phyloP scores from a whole-genome alignment of 2,113 vertebrate species.

The Cynopterus brachyotis region DNA sequence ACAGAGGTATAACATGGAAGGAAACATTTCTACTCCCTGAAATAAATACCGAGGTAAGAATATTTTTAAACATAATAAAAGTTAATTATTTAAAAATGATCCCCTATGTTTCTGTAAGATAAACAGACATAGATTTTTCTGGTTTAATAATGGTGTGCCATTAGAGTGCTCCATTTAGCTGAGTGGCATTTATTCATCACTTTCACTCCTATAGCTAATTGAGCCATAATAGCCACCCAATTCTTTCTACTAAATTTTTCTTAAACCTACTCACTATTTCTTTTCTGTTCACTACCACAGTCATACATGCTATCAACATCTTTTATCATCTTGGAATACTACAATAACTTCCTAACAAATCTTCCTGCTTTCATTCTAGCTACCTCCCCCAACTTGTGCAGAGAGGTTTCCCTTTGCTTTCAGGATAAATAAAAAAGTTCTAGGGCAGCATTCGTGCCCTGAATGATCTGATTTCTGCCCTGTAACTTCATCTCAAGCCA shows the following conservation, averaged over 20 bases:
- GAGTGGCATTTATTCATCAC: not conserved
- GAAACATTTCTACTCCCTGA: not conserved
- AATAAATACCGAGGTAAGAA: not conserved
- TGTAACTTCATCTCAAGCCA: not conserved
- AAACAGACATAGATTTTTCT: not conserved
- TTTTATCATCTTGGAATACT: not conserved
- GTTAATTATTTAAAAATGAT: not conserved
- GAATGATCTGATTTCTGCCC: not conserved
- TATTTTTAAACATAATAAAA: not conserved
- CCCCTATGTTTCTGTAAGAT: not conserved
- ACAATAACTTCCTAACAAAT: fast-evolving
- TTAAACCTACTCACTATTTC: not conserved
- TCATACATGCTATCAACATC: not conserved
- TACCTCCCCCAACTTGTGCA: not conserved
- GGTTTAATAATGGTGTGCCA: not conserved
- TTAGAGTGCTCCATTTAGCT: not conserved
- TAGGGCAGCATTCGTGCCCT: too few species aligned
- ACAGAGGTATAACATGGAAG: not conserved
- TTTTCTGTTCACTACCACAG: not conserved
- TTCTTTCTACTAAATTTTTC: not conserved
- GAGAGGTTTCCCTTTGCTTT: not conserved
- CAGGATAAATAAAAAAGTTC: not conserved
- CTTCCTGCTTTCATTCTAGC: not conserved
- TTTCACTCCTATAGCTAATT: not conserved
- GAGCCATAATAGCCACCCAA: not conserved